Conservation (phyloP, 2,888 invertebrate genomes). For the Ceriagrion tenellum region DNA sequence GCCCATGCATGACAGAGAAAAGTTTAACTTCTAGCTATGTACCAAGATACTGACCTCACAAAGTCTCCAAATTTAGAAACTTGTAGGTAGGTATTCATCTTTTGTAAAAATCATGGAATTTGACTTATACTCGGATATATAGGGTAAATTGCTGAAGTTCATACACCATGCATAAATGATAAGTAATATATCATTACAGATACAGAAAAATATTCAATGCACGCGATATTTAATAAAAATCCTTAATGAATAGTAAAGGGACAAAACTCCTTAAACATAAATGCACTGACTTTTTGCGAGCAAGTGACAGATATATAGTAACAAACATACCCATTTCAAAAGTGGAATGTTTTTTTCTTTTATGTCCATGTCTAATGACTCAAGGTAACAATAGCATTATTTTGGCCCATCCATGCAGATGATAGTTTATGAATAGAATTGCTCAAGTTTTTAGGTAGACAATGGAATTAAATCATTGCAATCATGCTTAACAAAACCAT, state of each 20-base stretch:
- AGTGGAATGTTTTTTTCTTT: too few species aligned
- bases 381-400: background rate
- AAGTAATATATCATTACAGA: background rate
- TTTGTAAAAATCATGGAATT: too few species aligned
- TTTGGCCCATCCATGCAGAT: background rate
- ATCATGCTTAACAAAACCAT: slow-evolving; percentile 75
- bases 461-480: background rate
- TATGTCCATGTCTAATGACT: too few species aligned
- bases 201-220: background rate
- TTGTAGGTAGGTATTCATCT: too few species aligned
- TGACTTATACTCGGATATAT: too few species aligned
- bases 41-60: too few species aligned
- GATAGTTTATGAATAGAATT: background rate
- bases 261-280: background rate
- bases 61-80: too few species aligned
- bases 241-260: background rate
- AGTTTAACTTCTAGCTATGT: too few species aligned
- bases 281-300: background rate
- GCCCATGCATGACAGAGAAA: too few species aligned
- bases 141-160: background rate
- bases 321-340: too few species aligned
- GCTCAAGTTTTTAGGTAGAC: too few species aligned
- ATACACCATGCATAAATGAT: background rate
- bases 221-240: background rate
- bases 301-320: background rate